Base-by-base conservation (phyloP, 2,888 invertebrate genomes). In the Tenthredo notha region DNA sequence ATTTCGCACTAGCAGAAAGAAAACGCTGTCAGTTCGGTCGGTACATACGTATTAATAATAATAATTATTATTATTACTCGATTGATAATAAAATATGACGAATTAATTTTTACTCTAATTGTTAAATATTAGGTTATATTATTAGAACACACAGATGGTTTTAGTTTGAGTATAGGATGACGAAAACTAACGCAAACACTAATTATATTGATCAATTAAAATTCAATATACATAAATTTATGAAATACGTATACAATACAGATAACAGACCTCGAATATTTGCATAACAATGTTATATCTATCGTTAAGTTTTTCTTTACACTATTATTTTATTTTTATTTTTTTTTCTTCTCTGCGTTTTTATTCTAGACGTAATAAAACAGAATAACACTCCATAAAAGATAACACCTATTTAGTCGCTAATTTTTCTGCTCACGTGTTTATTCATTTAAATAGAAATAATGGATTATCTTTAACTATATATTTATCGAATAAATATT, bases 191-290 rank as follows among this genome's bases (percentile, higher is more conserved):
- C 54, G 54, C 54, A n/a, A 54, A 54, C 54, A 54, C n/a, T n/a
- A 54, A 54, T 54, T 54, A 54, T 54, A 54, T n/a, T 6, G n/a
- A 5, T 7, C 54, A 54, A 54, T 54, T 54, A 54, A 21, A 61
- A 21, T 61, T 61, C 61, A 61, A 61, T 61, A 61, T 61, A 61
- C 25, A 25, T 33, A 33, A 25, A 25, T 10, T 25, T 61, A 10
- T 9, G 25, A 25, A 25, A 25, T 61, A 21, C 12, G 7, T 9
- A 61, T 33, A 70, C 33, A n/a, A 70, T 37, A 33, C 70, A 37
- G 25, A 70, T 70, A 70, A 29, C 25, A 37, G 25, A 70, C 33
- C n/a, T 70, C 37, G 70, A 70, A 70, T 67, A 70, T 70, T 70
- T 70, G 70, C 33, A 70, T 70, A 70, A 70, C 70, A 70, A 70